These are phyloP conservation scores for Sebastes ruberrimus DNA, from an alignment of 2,797 vertebrate species.

Conservation along the genomic window DNA sequence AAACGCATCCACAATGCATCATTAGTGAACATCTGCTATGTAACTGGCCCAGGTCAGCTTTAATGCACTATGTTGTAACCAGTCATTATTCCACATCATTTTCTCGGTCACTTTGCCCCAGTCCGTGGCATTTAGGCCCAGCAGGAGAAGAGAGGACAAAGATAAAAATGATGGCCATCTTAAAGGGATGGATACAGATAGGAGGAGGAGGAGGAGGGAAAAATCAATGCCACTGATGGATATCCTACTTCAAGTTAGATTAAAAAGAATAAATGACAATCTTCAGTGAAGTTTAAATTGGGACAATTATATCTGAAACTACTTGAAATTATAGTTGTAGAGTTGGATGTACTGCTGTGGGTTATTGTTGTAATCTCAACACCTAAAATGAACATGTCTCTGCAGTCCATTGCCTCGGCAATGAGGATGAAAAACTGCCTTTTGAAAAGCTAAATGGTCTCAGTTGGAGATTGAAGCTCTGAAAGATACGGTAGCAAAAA, in stretches of 20 bases:
- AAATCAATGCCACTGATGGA: background rate
- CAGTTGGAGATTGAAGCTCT: background rate
- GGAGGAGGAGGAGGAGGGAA: background rate
- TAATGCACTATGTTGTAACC: background rate
- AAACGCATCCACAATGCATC: background rate
- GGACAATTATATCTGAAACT: background rate
- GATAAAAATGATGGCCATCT: background rate
- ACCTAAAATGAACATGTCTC: background rate
- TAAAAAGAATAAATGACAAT: background rate
- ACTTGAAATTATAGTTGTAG: background rate
- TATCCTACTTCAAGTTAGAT: background rate
- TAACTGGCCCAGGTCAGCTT: background rate
- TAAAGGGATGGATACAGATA: background rate
- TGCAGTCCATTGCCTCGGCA: background rate
- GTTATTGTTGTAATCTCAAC: background rate
- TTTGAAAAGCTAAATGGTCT: background rate
- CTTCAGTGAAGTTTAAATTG: background rate
- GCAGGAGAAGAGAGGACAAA: background rate
- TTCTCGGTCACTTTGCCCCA: background rate
- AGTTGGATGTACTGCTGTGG: background rate
- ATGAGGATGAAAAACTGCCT: background rate
- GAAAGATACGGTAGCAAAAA: background rate
- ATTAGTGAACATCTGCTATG: background rate
- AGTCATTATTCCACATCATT: background rate
- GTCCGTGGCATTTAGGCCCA: conserved; percentile 8